Evolutionary conservation across 2,797 vertebrate genomes (phyloP).

Genomic region (Pangasius mekongensis): DNA sequence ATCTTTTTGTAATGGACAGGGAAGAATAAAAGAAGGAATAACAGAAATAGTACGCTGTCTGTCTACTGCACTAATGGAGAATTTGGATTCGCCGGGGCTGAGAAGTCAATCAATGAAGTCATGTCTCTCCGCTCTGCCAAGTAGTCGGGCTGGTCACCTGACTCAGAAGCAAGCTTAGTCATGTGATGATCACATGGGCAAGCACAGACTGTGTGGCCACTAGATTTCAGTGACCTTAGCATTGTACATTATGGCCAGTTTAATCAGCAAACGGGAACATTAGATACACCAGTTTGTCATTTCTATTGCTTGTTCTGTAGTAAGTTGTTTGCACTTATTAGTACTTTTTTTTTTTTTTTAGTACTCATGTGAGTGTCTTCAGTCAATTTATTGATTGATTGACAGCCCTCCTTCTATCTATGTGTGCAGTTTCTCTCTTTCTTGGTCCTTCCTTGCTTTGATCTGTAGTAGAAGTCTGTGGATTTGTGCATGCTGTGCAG

Average conservation of each 20-base stretch:
- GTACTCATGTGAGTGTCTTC: neutral
- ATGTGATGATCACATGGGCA: conserved; percentile 19
- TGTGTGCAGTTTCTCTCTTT: neutral
- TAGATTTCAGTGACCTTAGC: neutral
- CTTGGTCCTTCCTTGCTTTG: conserved; percentile 9
- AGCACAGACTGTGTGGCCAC: neutral
- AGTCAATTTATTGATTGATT: neutral
- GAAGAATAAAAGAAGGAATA: neutral
- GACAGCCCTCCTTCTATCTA: neutral
- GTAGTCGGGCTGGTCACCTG: conserved; percentile 28
- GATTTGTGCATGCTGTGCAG: conserved; percentile 39
- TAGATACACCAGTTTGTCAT: neutral
- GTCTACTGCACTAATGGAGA: neutral
- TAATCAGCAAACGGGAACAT: neutral
- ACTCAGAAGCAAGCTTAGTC: conserved; percentile 13
- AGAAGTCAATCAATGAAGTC: conserved; percentile 1
- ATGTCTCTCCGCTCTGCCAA: neutral
- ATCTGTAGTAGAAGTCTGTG: conserved; percentile 30
- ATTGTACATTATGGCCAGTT: neutral
- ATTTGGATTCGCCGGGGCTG: neutral
- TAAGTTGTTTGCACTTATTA: neutral
- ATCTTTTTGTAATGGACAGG: neutral
- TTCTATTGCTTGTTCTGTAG: neutral
- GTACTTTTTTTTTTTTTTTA: neutral
- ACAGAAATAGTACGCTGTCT: neutral